These are phyloP conservation scores for Geopemphigus sp. DNA, from an alignment of 1,140 invertebrate genomes.

Conservation along the genomic window DNA sequence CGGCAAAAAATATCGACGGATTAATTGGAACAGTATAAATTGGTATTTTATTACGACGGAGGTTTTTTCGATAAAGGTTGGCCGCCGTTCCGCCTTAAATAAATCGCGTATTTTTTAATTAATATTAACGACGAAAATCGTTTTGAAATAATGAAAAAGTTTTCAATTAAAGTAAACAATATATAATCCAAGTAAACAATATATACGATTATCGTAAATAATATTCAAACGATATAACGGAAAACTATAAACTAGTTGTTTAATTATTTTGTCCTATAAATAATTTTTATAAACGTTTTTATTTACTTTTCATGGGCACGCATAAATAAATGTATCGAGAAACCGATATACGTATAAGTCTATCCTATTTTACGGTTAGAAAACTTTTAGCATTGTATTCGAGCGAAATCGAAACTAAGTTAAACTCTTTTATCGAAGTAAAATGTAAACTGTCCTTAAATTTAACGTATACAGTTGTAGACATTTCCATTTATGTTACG, in stretches of 20 bases:
- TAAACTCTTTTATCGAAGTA: no score
- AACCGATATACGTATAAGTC: no score
- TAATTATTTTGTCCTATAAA: background rate
- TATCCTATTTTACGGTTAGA: no score
- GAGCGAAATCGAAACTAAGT: no score
- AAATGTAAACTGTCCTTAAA: background rate
- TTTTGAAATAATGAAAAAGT: background rate
- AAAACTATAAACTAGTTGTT: no score
- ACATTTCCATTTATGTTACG: background rate
- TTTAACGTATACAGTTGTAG: background rate
- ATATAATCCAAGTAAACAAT: background rate
- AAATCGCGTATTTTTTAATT: background rate
- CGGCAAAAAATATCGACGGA: no score
- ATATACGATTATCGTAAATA: background rate
- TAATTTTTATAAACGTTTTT: no score
- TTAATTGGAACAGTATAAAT: slow-evolving; percentile 2
- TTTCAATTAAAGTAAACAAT: background rate
- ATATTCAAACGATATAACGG: no score
- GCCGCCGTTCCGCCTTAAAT: no score
- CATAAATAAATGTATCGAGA: no score
- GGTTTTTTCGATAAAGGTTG: no score
- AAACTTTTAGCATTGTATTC: background rate
- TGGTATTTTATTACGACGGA: background rate
- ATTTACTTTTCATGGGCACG: no score
- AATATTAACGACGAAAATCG: background rate